Evolutionary conservation across 2,888 invertebrate genomes (phyloP).

Genomic region (Xestia sexstrigata): DNA sequence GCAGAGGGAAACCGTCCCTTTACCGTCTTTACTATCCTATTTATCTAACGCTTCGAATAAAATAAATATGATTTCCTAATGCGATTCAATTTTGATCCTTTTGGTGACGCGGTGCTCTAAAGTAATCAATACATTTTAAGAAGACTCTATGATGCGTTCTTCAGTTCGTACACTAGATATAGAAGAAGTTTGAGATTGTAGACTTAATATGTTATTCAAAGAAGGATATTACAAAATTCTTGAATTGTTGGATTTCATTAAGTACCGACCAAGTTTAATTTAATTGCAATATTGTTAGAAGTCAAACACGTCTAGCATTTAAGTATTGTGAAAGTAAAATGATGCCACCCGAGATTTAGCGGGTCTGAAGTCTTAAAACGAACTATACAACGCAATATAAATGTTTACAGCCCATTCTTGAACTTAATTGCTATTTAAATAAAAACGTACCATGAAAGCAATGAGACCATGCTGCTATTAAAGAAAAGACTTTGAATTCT

Average conservation of each 20-base stretch:
- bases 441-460: conserved; percentile 87
- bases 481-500: conserved; percentile 75
- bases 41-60: conserved; percentile 63
- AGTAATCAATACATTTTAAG: conserved; percentile 66
- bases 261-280: conserved; percentile 12
- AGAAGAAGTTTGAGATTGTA: conserved; percentile 13
- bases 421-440: conserved; percentile 89
- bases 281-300: conserved; percentile 44
- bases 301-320: conserved; percentile 44
- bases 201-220: neutral
- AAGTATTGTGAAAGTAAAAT: conserved; percentile 75
- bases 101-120: conserved; percentile 49
- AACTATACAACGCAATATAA: conserved; percentile 83
- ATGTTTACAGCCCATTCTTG: conserved; percentile 89
- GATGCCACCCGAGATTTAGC: conserved; percentile 79
- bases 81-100: conserved; percentile 70
- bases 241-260: conserved; percentile 1
- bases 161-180: conserved; percentile 17
- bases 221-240: neutral
- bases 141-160: conserved; percentile 43
- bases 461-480: conserved; percentile 78
- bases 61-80: conserved; percentile 57
- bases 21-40: neutral
- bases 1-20: neutral
- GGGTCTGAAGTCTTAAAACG: conserved; percentile 80